Evolutionary conservation across 2,797 vertebrate genomes (phyloP).

Genomic region (Bradypodion ventrale): DNA sequence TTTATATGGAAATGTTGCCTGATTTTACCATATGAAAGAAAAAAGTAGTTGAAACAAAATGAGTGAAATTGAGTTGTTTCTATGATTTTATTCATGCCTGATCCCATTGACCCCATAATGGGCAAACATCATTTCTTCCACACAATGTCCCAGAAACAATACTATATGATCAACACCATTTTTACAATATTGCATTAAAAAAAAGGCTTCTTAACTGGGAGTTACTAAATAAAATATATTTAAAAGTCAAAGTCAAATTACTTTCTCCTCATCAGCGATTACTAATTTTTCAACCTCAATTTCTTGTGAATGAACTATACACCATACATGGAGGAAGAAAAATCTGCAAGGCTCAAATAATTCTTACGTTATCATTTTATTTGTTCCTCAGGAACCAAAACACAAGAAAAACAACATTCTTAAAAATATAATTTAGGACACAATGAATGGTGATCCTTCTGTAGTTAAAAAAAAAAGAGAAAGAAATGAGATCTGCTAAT

Average conservation of each 20-base stretch:
- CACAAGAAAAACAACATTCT: conserved; percentile 41
- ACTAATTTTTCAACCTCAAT: not conserved
- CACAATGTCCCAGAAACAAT: not conserved
- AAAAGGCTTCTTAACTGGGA: no score
- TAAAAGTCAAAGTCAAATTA: not conserved
- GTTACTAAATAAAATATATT: not conserved
- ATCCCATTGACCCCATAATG: not conserved
- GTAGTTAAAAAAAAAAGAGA: not conserved
- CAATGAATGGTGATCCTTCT: conserved; percentile 37
- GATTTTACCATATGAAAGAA: not conserved
- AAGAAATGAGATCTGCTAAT: conserved; percentile 1
- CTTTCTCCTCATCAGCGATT: not conserved
- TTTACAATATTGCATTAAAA: no score
- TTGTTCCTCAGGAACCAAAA: conserved; percentile 1
- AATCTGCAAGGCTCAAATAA: not conserved
- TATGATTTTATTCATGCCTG: not conserved
- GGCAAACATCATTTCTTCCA: not conserved
- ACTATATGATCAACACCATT: not conserved
- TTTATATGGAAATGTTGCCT: not conserved
- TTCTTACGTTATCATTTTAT: not conserved
- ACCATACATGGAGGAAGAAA: not conserved
- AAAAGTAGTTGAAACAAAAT: not conserved
- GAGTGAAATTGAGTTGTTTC: not conserved
- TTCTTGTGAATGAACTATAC: not conserved
- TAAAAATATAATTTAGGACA: conserved; percentile 42